phyloP scores from a whole-genome alignment of 2,113 vertebrate genomes.

The Megalops atlanticus region DNA sequence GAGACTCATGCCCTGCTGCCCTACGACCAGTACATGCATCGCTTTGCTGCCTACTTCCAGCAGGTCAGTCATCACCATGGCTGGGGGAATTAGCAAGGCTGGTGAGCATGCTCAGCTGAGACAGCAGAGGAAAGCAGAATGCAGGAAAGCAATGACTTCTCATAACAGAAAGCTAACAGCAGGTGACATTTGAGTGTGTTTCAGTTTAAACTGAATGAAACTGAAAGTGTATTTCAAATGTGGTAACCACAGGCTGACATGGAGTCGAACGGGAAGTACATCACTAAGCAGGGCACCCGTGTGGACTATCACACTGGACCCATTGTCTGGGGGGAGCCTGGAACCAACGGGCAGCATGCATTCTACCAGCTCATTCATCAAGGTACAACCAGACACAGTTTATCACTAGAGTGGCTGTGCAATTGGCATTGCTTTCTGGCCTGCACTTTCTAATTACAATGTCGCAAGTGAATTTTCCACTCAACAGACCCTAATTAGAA shows the following conservation, averaged over 20 bases:
- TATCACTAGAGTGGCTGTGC: background rate
- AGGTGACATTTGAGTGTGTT: background rate
- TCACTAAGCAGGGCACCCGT: slow-evolving; percentile 81
- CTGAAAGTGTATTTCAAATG: background rate
- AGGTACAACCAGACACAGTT: slow-evolving; percentile 65
- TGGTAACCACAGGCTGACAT: slow-evolving; percentile 83
- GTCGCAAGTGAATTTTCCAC: no score
- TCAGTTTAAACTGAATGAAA: background rate
- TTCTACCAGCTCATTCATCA: slow-evolving; percentile 99
- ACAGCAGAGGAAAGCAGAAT: no score
- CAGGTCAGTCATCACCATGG: slow-evolving; percentile 73
- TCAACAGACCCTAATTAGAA: no score
- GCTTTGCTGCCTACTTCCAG: slow-evolving; percentile 98
- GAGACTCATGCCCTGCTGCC: slow-evolving; percentile 93
- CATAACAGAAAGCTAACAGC: no score
- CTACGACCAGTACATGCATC: slow-evolving; percentile 97
- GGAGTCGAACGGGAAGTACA: slow-evolving; percentile 96
- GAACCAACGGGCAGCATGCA: slow-evolving; percentile 96
- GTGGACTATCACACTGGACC: slow-evolving; percentile 90
- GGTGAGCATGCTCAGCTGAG: background rate
- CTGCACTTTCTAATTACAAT: no score
- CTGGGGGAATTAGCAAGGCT: background rate
- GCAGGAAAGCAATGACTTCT: no score
- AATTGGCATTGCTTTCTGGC: background rate
- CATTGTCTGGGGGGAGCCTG: slow-evolving; percentile 96